Conservation (phyloP, 2,113 vertebrate species). For the Antigone vipio region DNA sequence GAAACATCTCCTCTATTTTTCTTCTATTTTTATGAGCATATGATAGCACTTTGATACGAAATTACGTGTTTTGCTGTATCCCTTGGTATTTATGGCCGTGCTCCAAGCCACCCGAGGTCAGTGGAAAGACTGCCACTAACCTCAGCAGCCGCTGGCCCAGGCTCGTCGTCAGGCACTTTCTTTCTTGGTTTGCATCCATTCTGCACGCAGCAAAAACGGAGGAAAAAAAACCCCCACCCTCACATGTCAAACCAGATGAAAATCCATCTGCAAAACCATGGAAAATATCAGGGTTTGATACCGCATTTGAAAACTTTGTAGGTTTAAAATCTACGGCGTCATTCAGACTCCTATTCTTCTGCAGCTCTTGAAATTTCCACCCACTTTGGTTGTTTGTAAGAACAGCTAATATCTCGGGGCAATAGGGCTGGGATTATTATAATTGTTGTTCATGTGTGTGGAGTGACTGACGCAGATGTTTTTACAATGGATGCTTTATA, state of each 20-base stretch:
- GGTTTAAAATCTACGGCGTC: neutral
- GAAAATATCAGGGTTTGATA: neutral
- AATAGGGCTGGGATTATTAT: neutral
- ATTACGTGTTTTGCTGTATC: constrained; percentile 25
- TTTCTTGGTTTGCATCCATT: neutral
- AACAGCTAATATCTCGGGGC: neutral
- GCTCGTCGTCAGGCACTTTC: neutral
- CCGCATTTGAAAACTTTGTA: neutral
- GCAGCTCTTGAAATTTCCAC: neutral
- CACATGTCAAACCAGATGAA: neutral
- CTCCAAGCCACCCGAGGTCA: neutral
- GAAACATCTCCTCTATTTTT: neutral
- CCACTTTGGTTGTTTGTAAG: neutral
- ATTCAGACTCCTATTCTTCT: neutral
- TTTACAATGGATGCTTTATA: constrained; percentile 37
- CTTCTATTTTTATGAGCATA: constrained; percentile 45
- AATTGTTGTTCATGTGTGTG: neutral
- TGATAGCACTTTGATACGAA: constrained; percentile 31
- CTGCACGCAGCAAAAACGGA: neutral
- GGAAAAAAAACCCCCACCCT: neutral
- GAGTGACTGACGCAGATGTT: neutral
- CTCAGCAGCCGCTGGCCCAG: neutral
- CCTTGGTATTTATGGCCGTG: neutral
- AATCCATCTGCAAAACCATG: neutral
- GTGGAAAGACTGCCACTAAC: constrained; percentile 5